Base-by-base conservation (phyloP, 2,888 invertebrate species). In the Apamea monoglypha region DNA sequence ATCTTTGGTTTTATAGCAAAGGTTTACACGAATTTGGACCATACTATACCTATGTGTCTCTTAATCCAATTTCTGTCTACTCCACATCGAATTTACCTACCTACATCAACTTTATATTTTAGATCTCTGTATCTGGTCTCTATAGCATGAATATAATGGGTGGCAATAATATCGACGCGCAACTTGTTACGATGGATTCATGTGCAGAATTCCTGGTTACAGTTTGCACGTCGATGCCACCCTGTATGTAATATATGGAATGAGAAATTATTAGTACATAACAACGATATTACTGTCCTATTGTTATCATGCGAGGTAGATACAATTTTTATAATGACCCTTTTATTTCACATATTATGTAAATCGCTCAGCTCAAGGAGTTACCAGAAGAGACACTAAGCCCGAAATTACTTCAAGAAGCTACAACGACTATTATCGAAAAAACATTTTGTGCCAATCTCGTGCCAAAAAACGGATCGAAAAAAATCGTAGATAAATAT, bases 391-490 rank as follows among this genome's bases (percentile, higher is more conserved):
- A 64, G 10, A 21, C 68, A 6, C 29, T 16, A 5, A 72, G 66
- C 16, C 71, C 59, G 5, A 61, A 77, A 77, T 29, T 76, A 70
- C 79, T 84, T 7, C 73, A 80, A 66, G 84, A 86, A 86, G 79
- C 75, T 25, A 44, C 80, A 5, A 78, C 78, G 7, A 53, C 25
- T 21, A 69, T 86, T 8, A 76, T 80, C 3, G 14, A 59, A 14
- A 81, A 78, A 47, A 32, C 8, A 16, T 50, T 69, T 12, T 86
- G 86, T 44, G 12, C 50, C 8, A 66, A 66, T 29, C 44, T 61
- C 36, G 32, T 77, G 5, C n/a, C 68, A 29, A 72, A 47, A 25
- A 44, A 64, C 0, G 59, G 44, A 40, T 78, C 68, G 18, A 77
- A 53, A 56, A 61, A 74, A 61, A 21, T 80, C 4, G 36, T 80